Conservation (phyloP, 2,888 invertebrate genomes). For the Dolichopus griseipennis region DNA sequence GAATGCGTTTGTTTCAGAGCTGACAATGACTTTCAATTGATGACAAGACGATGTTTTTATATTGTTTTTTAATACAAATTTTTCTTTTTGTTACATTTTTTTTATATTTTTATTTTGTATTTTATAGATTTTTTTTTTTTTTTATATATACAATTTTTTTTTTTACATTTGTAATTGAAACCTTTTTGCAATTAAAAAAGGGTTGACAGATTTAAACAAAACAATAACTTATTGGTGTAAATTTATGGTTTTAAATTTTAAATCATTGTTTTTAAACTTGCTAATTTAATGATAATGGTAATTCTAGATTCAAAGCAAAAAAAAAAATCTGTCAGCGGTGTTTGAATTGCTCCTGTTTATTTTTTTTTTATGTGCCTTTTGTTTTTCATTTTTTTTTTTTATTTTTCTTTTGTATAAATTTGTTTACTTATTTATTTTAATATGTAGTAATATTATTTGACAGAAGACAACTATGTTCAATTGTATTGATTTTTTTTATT, state of each 20-base stretch:
- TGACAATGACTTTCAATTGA: conserved; percentile 3
- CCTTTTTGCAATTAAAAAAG: conserved; percentile 5
- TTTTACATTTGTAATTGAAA: conserved; percentile 6
- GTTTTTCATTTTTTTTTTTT: too few relatives aligned
- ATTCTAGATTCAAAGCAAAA: background rate
- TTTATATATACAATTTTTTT: background rate
- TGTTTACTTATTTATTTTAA: too few relatives aligned
- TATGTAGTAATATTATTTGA: too few relatives aligned
- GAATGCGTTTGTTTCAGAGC: background rate
- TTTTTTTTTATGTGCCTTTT: too few relatives aligned
- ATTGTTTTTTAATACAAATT: background rate
- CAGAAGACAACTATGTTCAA: too few relatives aligned
- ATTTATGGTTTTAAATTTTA: background rate
- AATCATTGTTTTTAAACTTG: background rate
- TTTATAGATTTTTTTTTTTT: background rate
- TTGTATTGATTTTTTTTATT: too few relatives aligned
- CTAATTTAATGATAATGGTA: conserved; percentile 3
- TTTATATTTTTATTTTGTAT: too few relatives aligned
- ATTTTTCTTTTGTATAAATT: too few relatives aligned
- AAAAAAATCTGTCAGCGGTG: too few relatives aligned
- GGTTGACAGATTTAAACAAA: background rate
- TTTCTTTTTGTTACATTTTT: background rate
- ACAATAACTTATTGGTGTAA: conserved; percentile 1
- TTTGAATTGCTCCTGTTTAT: too few relatives aligned
- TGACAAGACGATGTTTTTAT: conserved; percentile 2